Evolutionary conservation across 2,888 invertebrate species (phyloP).

Genomic region (Oconnorella tubifera): DNA sequence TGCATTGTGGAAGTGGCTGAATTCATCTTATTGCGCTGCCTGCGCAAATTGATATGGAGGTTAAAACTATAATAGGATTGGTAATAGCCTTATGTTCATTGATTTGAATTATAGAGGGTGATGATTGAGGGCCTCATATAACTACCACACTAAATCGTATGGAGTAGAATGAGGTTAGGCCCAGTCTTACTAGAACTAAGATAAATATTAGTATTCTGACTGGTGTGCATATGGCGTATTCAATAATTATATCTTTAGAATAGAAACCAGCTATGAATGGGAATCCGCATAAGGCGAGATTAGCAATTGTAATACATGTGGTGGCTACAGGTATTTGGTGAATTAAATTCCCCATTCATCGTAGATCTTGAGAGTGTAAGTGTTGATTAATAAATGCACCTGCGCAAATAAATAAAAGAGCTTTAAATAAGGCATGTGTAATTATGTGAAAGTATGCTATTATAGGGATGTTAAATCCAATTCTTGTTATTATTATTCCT

Average conservation of each 20-base stretch:
- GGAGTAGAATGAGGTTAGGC: slow-evolving; percentile 31
- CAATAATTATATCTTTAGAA: slow-evolving; percentile 46
- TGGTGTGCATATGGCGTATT: slow-evolving; percentile 24
- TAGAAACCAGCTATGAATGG: slow-evolving; percentile 47
- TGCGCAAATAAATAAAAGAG: slow-evolving; percentile 70
- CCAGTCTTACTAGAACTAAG: slow-evolving; percentile 27
- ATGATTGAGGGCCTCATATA: slow-evolving; percentile 20
- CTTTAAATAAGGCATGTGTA: slow-evolving; percentile 73
- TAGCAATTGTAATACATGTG: slow-evolving; percentile 33
- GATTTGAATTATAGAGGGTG: slow-evolving; percentile 4
- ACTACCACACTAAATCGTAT: slow-evolving; percentile 26
- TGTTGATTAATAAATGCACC: slow-evolving; percentile 68
- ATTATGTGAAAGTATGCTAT: slow-evolving; percentile 71
- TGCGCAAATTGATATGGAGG: slow-evolving; percentile 19
- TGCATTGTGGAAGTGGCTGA: not conserved
- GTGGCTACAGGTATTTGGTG: slow-evolving; percentile 40
- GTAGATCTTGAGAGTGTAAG: slow-evolving; percentile 68
- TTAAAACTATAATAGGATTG: slow-evolving; percentile 24
- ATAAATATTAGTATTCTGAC: slow-evolving; percentile 20
- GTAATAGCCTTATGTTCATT: slow-evolving; percentile 14
- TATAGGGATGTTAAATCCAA: slow-evolving; percentile 61
- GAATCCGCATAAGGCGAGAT: slow-evolving; percentile 39
- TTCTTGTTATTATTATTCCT: slow-evolving; percentile 69
- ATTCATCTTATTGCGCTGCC: slow-evolving; percentile 27
- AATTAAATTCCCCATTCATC: slow-evolving; percentile 46